Conservation (phyloP, 1,140 invertebrate genomes). For the Monochamus saltuarius region DNA sequence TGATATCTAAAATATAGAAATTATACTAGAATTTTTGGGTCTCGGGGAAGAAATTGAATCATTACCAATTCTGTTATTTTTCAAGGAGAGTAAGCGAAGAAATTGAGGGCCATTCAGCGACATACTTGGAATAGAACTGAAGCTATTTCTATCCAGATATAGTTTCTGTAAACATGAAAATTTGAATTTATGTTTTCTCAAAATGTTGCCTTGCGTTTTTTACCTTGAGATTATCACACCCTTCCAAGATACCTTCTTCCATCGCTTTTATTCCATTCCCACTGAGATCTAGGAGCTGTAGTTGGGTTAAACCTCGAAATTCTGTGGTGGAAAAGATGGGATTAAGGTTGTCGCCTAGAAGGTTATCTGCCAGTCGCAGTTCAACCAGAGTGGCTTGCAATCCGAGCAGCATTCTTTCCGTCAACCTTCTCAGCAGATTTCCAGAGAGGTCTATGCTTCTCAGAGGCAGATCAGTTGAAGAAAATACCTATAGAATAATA, state of each 20-base stretch:
- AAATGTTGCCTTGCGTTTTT: conserved; percentile 20
- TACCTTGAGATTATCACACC: conserved; percentile 72
- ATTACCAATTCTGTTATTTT: conserved; percentile 79
- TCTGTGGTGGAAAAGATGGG: conserved; percentile 86
- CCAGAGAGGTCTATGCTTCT: conserved; percentile 77
- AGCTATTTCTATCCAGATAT: conserved; percentile 75
- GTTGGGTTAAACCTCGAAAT: conserved; percentile 70
- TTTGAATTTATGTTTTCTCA: background rate
- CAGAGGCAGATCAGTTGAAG: conserved; percentile 64
- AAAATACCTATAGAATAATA: conserved; percentile 54
- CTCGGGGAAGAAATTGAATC: background rate
- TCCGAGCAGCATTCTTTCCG: conserved; percentile 71
- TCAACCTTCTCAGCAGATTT: conserved; percentile 77
- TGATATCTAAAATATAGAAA: conserved; percentile 57
- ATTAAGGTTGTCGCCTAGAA: conserved; percentile 84
- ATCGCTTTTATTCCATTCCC: conserved; percentile 76
- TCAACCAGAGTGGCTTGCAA: conserved; percentile 68
- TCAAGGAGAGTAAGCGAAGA: conserved; percentile 70
- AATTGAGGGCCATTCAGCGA: conserved; percentile 76
- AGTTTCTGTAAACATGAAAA: conserved; percentile 64
- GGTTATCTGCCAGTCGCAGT: conserved; percentile 74
- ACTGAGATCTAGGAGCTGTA: conserved; percentile 75
- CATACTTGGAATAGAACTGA: conserved; percentile 70
- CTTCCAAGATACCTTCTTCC: conserved; percentile 83
- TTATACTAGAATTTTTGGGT: background rate